phyloP scores from a whole-genome alignment of 2,113 vertebrate genomes.

The Malaclemys terrapin region DNA sequence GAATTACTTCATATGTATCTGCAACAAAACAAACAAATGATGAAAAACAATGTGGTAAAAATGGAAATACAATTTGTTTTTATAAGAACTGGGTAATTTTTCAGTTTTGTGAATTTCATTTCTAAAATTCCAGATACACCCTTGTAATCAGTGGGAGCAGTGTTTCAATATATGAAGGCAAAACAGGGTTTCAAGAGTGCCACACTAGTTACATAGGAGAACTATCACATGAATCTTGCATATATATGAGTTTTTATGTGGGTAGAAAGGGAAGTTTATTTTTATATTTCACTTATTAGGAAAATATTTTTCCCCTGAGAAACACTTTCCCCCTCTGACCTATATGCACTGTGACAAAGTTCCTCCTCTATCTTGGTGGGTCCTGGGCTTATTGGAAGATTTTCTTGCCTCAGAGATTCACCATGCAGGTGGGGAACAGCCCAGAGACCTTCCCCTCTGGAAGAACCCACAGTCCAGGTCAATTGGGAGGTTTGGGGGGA shows the following conservation, averaged over 20 bases:
- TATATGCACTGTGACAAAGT: neutral
- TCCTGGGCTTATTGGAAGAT: too few relatives aligned
- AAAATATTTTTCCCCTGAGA: neutral
- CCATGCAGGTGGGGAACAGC: too few relatives aligned
- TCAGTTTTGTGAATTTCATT: too few relatives aligned
- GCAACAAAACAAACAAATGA: conserved; percentile 17
- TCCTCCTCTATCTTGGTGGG: too few relatives aligned
- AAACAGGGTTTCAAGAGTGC: conserved; percentile 21
- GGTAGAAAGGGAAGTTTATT: neutral
- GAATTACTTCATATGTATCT: conserved; percentile 8
- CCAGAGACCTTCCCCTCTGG: too few relatives aligned
- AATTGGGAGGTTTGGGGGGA: too few relatives aligned
- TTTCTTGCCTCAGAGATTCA: too few relatives aligned
- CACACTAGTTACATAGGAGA: neutral
- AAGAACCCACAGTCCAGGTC: too few relatives aligned
- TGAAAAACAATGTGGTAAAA: neutral
- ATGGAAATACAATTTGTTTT: neutral
- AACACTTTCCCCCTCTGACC: conserved; percentile 34
- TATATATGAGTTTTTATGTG: neutral
- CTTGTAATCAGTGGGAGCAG: neutral
- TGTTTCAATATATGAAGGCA: conserved; percentile 14
- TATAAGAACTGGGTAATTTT: neutral
- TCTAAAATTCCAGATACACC: neutral
- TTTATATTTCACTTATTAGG: neutral
- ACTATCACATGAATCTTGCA: neutral